These are phyloP conservation scores for Stenopsyche tienmushanensis DNA, from an alignment of 1,140 invertebrate genomes.

Conservation along the genomic window DNA sequence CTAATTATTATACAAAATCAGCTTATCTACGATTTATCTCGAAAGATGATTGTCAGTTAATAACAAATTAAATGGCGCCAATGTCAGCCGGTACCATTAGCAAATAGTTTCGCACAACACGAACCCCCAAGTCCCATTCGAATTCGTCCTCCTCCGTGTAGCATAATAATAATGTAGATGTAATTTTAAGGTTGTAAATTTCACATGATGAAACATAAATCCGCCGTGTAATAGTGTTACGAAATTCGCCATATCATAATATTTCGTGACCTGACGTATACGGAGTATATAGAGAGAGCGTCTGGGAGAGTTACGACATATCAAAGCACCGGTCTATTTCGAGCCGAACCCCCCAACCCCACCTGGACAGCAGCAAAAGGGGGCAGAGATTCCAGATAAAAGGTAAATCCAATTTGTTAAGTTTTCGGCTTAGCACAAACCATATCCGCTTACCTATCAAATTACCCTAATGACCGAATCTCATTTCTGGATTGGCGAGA, in stretches of 20 bases:
- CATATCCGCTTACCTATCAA: constrained; percentile 38
- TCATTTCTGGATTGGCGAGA: constrained; percentile 24
- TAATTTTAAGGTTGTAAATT: neutral
- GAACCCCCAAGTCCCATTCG: too few species aligned
- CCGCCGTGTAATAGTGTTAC: neutral
- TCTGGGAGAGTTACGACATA: constrained; percentile 8
- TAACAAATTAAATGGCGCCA: too few species aligned
- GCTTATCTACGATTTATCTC: too few species aligned
- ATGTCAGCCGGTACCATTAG: too few species aligned
- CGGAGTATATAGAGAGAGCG: neutral
- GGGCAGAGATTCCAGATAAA: constrained; percentile 26
- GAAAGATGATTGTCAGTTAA: too few species aligned
- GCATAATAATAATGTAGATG: too few species aligned
- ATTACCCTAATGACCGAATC: constrained; percentile 39
- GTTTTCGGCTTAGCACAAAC: constrained; percentile 26
- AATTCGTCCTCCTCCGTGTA: too few species aligned
- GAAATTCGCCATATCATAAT: too few species aligned
- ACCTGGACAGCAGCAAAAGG: neutral
- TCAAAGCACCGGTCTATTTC: constrained; percentile 9
- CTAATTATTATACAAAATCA: too few species aligned
- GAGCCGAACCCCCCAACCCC: neutral
- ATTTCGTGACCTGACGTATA: neutral
- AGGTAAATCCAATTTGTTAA: constrained; percentile 39
- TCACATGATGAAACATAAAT: constrained; percentile 14
- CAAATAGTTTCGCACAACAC: too few species aligned